Conservation (phyloP, 2,113 vertebrate species). For the Accipiter virgatus region DNA sequence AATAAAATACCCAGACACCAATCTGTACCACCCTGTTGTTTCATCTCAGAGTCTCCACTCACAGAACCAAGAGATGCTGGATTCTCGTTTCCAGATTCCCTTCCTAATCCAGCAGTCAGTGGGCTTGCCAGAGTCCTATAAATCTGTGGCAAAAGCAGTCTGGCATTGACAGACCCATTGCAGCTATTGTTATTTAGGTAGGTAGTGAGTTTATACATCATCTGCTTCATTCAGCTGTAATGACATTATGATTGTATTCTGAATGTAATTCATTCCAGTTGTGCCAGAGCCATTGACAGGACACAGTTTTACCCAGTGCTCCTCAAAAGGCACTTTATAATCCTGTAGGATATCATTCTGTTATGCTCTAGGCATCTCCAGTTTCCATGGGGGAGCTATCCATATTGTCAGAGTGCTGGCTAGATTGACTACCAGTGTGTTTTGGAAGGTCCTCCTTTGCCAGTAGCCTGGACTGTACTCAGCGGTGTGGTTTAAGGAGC, state of each 20-base stretch:
- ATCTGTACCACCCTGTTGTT: not conserved
- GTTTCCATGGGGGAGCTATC: not conserved
- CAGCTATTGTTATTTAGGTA: not conserved
- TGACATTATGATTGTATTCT: not conserved
- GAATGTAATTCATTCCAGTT: too few relatives aligned
- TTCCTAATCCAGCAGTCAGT: not conserved
- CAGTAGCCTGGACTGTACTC: not conserved
- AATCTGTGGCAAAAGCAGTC: not conserved
- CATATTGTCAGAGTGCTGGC: not conserved
- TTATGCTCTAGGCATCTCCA: not conserved
- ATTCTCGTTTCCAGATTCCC: not conserved
- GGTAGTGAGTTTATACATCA: not conserved
- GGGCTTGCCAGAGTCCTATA: not conserved
- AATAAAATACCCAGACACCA: not conserved
- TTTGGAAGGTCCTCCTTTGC: not conserved
- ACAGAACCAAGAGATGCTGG: not conserved
- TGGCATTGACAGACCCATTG: not conserved
- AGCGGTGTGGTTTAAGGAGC: not conserved
- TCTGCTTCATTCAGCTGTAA: not conserved
- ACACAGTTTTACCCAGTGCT: not conserved
- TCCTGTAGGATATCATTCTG: not conserved
- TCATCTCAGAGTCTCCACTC: not conserved
- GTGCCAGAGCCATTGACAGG: not conserved
- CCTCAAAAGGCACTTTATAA: not conserved
- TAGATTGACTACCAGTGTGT: rapidly evolving